Evolutionary conservation across 2,888 invertebrate species (phyloP), one percentile per base, ranked within the genome.

Genomic region (Mayetiola destructor): DNA sequence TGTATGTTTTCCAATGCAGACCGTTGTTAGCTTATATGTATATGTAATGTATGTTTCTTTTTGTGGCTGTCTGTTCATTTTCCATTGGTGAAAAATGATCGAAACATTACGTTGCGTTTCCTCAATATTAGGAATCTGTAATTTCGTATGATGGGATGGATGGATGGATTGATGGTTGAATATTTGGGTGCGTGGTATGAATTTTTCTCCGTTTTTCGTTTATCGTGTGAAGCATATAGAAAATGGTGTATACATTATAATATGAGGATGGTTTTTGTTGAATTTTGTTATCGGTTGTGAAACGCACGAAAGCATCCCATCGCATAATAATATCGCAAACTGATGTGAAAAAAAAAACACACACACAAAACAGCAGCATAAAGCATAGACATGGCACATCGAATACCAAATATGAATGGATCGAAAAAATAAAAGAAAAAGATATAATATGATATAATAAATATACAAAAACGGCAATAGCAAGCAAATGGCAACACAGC

Each of bases 21-120:
- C n/a, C n/a, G 21, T 40, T 40, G 3, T 20, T 6, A 18, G 4
- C 4, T n/a, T 39, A 10, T 39, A 4, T 16, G 4, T 39, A 10
- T 18, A 10, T 21, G 10, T 21, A n/a, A n/a, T n/a, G n/a, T n/a
- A 6, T 20, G 21, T 39, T 20, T 18, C 16, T 39, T 16, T 3
- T 39, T 20, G n/a, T 9, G 14, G 3, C 37, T 37, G 14, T 6
- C 37, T 48, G 14, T 48, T 48, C 48, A 27, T 48, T 4, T 40
- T 48, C 48, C 27, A 27, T 27, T 21, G 56, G 57, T 59, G 59
- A 59, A 59, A 59, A 59, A 59, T 59, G 59, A 59, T 56, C 57
- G 48, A 53, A 57, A 32, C 59, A 53, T 59, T 59, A 59, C 59
- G 37, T 59, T 59, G 59, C 59, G 57, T 57, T 59, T 59, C 57